These are phyloP conservation scores for Yponomeuta evonymella DNA, from an alignment of 2,888 invertebrate species.

Conservation along the genomic window DNA sequence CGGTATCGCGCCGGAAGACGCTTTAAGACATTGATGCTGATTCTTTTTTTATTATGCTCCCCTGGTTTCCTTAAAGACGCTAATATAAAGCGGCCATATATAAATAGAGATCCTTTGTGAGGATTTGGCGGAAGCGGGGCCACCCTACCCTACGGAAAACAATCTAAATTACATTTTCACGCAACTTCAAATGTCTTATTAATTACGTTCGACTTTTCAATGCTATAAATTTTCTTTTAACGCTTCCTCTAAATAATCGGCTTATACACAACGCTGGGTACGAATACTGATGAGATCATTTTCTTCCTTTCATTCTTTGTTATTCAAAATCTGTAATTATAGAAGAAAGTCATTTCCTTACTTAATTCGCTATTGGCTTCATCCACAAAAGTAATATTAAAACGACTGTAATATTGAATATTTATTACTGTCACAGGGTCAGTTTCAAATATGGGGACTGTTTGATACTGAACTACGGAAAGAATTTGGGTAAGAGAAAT, in stretches of 20 bases:
- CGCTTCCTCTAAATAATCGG: conserved; percentile 58
- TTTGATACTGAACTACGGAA: too few species aligned
- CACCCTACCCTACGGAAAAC: conserved; percentile 64
- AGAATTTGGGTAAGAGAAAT: too few species aligned
- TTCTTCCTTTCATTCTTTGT: conserved; percentile 14
- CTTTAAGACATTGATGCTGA: conserved; percentile 76
- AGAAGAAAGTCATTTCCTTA: conserved; percentile 1
- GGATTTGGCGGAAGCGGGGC: conserved; percentile 48
- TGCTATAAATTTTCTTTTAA: conserved; percentile 76
- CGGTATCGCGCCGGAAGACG: conserved; percentile 68
- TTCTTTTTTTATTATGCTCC: conserved; percentile 75
- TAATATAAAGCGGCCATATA: conserved; percentile 74
- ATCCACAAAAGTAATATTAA: neutral
- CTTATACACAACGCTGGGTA: conserved; percentile 65
- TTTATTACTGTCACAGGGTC: conserved; percentile 10
- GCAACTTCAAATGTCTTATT: conserved; percentile 77
- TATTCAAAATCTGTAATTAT: conserved; percentile 11
- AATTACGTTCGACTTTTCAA: conserved; percentile 74
- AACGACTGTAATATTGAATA: conserved; percentile 13
- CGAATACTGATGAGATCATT: conserved; percentile 49
- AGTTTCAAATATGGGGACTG: conserved; percentile 8
- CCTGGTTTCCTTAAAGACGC: conserved; percentile 71
- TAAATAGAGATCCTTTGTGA: conserved; percentile 72
- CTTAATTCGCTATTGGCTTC: neutral
- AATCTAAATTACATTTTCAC: conserved; percentile 77